Base-by-base conservation (phyloP, 1,140 invertebrate species). In the Drosophila teissieri region DNA sequence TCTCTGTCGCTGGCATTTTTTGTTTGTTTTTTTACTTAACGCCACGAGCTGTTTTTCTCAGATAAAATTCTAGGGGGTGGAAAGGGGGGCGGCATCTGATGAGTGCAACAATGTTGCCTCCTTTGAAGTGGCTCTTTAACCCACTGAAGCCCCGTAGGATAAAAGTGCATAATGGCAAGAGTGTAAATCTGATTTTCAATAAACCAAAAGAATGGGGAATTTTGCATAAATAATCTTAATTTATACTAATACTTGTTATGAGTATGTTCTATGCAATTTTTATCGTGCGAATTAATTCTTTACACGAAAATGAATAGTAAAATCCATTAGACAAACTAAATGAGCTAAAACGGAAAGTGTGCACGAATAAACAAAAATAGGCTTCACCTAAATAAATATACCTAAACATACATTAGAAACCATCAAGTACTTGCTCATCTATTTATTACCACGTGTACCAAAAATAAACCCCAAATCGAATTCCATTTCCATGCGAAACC, bases 11-110 rank as follows among this genome's bases (percentile, higher is more conserved):
- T 51, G 31, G n/a, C 70, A 40, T 54, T 78, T 55, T 55, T 67
- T 82, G 54, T 88, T 82, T 86, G 64, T 46, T 49, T 73, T 78
- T 61, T 44, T 46, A 78, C 78, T 86, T 85, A 80, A 81, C 73
- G 56, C 69, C 70, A 73, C 51, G 57, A 73, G 58, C 40, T 49
- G 55, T 34, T 63, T 65, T 70, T 67, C 56, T 22, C 53, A 42
- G 52, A 48, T 67, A 24, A 24, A 58, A 54, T 57, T 62, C 22
- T 1, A 17, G 6, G 10, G 1, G 53, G 14, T 0, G 4, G 8
- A 5, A 10, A 40, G n/a, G 14, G 15, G 17, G 45, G 22, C 17
- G 72, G 12, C 34, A 34, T 42, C 40, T 70, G 58, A 6, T 11
- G 37, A 60, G 37, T 61, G 80, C 72, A 80, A 77, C 65, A 67